Evolutionary conservation across 2,797 vertebrate genomes (phyloP).

Genomic region (Falco novaeseelandiae): DNA sequence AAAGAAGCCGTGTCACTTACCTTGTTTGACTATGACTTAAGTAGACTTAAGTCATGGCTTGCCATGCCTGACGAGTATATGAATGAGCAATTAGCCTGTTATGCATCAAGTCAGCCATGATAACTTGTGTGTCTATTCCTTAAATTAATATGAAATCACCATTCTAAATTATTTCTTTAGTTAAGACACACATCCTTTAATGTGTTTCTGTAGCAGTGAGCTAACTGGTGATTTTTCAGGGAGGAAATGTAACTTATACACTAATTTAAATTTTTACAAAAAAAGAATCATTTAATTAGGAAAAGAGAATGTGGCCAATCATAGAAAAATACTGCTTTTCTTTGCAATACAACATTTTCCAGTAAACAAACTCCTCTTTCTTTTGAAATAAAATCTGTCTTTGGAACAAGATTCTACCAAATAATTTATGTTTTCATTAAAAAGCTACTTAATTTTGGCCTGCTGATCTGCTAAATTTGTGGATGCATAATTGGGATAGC

Average conservation of each 20-base stretch:
- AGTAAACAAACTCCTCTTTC: background rate
- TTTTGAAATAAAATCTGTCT: background rate
- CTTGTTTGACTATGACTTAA: background rate
- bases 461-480: background rate
- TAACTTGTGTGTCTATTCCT: background rate
- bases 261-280: background rate
- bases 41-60: background rate
- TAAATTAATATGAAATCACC: background rate
- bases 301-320: background rate
- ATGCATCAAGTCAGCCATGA: background rate
- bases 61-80: background rate
- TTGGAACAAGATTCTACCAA: background rate
- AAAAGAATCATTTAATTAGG: background rate
- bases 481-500: background rate
- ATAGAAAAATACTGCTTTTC: background rate
- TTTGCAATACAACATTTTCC: background rate
- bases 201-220: background rate
- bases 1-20: background rate
- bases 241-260: background rate
- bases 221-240: background rate
- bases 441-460: slow-evolving; percentile 11
- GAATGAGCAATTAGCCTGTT: background rate
- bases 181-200: background rate
- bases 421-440: slow-evolving; percentile 16
- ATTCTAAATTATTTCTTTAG: background rate